phyloP scores from a whole-genome alignment of 2,888 invertebrate species.

The Tromatobia lineatoria region DNA sequence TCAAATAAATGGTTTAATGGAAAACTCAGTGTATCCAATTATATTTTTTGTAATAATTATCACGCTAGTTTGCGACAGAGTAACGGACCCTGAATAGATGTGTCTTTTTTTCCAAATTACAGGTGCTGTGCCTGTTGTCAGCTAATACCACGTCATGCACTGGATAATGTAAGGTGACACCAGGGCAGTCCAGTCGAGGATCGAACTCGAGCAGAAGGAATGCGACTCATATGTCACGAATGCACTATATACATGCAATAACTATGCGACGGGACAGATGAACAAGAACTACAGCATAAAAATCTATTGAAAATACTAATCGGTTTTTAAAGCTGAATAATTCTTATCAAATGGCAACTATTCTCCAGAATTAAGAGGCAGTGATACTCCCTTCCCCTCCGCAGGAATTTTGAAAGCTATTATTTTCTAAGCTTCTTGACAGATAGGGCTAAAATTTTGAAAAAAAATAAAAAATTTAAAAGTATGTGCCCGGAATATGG shows the following conservation, averaged over 20 bases:
- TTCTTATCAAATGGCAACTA: too few relatives aligned
- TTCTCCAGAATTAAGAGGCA: too few relatives aligned
- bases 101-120: constrained; percentile 73
- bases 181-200: constrained; percentile 72
- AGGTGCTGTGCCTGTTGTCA: constrained; percentile 36
- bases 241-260: neutral
- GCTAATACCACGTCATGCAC: constrained; percentile 76
- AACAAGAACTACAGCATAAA: neutral
- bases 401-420: too few relatives aligned
- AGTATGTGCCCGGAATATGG: too few relatives aligned
- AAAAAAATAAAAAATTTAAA: too few relatives aligned
- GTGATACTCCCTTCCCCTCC: too few relatives aligned
- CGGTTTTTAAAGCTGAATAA: too few relatives aligned
- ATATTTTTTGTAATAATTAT: constrained; percentile 8
- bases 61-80: constrained; percentile 47
- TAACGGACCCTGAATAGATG: constrained; percentile 44
- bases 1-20: too few relatives aligned
- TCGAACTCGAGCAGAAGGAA: constrained; percentile 66
- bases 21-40: too few relatives aligned
- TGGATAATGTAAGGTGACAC: constrained; percentile 79
- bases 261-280: neutral
- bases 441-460: too few relatives aligned
- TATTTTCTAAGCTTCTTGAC: too few relatives aligned
- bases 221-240: constrained; percentile 31
- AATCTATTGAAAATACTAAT: too few relatives aligned